These are phyloP conservation scores for Orientallactaga bullata DNA, from an alignment of 2,113 vertebrate species.

Conservation along the genomic window DNA sequence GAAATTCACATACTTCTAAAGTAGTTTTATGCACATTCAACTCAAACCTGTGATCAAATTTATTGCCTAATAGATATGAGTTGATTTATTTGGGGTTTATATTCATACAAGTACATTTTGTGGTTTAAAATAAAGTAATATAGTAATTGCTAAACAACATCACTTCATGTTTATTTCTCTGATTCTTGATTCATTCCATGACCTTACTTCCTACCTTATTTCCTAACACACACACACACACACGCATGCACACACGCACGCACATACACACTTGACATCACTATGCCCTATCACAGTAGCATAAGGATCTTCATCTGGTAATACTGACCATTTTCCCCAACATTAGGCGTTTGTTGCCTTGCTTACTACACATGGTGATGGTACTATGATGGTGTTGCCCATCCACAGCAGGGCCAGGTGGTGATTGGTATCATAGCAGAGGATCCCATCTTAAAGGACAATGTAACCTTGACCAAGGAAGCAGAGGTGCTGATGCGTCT, in stretches of 20 bases:
- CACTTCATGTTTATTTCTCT: background rate
- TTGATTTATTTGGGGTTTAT: background rate
- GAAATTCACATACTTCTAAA: background rate
- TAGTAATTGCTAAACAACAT: background rate
- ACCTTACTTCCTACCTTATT: background rate
- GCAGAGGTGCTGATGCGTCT: background rate
- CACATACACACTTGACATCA: background rate
- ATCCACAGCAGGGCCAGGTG: background rate
- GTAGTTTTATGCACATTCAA: slow-evolving; percentile 17
- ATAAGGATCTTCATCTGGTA: background rate
- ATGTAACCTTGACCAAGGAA: background rate
- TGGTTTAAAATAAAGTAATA: background rate
- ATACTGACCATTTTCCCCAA: too few species aligned
- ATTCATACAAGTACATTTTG: background rate
- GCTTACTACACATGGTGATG: background rate
- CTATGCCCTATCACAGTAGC: background rate
- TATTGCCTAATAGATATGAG: background rate
- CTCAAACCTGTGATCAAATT: background rate
- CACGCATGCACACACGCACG: background rate
- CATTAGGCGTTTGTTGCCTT: background rate
- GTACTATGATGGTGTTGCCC: background rate
- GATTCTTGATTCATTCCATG: background rate
- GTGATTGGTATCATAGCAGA: too few species aligned
- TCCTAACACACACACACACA: background rate
- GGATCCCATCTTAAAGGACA: background rate